Base-by-base conservation (phyloP, 2,888 invertebrate genomes). In the Scaptomyza parva region DNA sequence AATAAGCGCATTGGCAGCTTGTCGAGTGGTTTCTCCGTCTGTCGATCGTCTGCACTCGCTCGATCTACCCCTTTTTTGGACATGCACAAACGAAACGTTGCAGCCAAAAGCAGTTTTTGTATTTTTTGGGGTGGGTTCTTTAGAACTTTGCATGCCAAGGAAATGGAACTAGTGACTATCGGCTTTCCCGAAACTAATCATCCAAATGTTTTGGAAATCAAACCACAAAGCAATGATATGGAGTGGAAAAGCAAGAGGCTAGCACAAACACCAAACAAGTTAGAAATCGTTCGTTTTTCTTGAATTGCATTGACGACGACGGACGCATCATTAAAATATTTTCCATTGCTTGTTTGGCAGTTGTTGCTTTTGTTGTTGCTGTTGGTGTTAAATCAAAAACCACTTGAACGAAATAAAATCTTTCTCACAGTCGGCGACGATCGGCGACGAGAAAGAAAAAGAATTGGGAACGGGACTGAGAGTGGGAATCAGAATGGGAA, bases 331-430 rank as follows among this genome's bases (percentile, higher is more conserved):
- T 83, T 83, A 83, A 83, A 83, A 88, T 83, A 88, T 83, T 83
- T 84, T 78, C 86, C 87, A 86, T 63, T 83, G 77, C 76, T 70
- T 55, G 75, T 74, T 76, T 69, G 76, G 57, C 62, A 45, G 73
- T 48, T 72, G 61, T 55, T 61, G 54, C 41, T 48, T 48, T 33
- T 57, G 66, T 17, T 45, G 54, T 20, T 63, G 51, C 37, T 61
- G 70, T 41, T 87, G 81, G 81, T 82, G 81, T 87, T 82, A 82
- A 85, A 82, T 82, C 82, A 82, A 82, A 82, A 82, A 82, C 86
- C 82, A 88, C 88, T 82, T 82, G 82, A 88, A 88, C 82, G 86
- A 81, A 88, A 84, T 83, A 84, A 84, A 84, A 84, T 81, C 84
- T 78, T 86, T 84, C 84, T 88, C 84, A 84, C 88, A 88, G 86